phyloP scores from a whole-genome alignment of 1,140 invertebrate genomes.

The Leptoteleia sp. region DNA sequence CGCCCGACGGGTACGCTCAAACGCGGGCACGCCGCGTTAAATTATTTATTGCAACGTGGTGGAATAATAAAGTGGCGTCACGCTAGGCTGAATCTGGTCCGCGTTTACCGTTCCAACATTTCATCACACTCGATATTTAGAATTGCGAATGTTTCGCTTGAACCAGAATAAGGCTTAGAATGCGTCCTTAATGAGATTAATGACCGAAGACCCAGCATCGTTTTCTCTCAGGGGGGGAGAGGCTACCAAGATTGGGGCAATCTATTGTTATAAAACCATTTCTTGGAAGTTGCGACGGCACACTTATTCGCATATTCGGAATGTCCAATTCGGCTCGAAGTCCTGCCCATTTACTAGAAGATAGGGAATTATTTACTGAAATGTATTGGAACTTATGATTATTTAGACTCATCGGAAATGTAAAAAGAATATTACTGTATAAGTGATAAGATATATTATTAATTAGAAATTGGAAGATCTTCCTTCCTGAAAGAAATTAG shows the following conservation, averaged over 20 bases:
- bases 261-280: constrained; percentile 24
- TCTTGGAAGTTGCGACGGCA: background rate
- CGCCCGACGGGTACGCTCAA: no score
- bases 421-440: no score
- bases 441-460: no score
- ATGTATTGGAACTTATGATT: no score
- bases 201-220: constrained; percentile 35
- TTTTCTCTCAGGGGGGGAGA: constrained; percentile 36
- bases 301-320: background rate
- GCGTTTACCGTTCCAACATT: constrained; percentile 27
- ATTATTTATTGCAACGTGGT: constrained; percentile 14
- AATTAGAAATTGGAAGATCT: no score
- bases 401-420: no score
- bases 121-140: constrained; percentile 27
- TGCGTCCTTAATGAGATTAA: constrained; percentile 49
- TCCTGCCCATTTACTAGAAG: no score
- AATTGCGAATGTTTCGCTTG: constrained; percentile 26
- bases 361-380: no score
- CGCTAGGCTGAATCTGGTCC: constrained; percentile 1
- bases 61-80: constrained; percentile 13
- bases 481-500: no score
- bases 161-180: constrained; percentile 48
- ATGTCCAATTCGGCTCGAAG: background rate
- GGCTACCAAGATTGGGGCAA: constrained; percentile 33
- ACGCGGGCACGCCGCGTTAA: no score